These are phyloP conservation scores for Hippasteria phrygiana DNA, from an alignment of 53 echinoderm and acorn worm species.

Conservation along the genomic window DNA sequence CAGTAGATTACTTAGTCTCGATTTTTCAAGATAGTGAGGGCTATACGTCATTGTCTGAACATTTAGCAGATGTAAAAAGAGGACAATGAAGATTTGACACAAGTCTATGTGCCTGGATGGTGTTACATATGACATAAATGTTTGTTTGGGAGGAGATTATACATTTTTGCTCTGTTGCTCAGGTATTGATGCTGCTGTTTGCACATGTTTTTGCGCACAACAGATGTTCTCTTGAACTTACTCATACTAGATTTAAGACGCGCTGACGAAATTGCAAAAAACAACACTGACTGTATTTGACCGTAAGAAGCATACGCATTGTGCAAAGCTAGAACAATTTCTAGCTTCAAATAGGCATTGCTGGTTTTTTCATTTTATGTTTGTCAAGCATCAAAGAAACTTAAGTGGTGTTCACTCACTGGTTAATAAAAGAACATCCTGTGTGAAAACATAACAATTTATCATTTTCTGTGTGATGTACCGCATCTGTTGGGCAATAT, in stretches of 20 bases:
- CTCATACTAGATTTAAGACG: constrained; percentile 29
- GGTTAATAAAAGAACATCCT: neutral
- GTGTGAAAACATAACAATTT: neutral
- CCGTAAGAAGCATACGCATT: neutral
- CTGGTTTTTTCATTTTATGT: neutral
- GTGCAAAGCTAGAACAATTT: neutral
- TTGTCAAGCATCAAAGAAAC: neutral
- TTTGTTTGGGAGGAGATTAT: constrained; percentile 47
- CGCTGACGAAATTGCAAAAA: constrained; percentile 36
- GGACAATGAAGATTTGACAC: neutral
- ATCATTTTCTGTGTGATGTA: neutral
- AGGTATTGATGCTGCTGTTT: constrained; percentile 34
- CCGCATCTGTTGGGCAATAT: neutral
- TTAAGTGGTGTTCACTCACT: constrained; percentile 3
- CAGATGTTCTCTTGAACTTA: constrained; percentile 44
- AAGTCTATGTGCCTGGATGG: constrained; percentile 22
- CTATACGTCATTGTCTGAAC: too few species aligned
- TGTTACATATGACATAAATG: constrained; percentile 13
- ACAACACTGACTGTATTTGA: constrained; percentile 1
- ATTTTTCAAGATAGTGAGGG: too few species aligned
- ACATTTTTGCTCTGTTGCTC: too few species aligned
- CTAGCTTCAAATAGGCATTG: neutral
- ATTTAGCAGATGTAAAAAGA: constrained; percentile 27
- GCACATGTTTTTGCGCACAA: constrained; percentile 44
- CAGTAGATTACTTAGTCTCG: too few species aligned